Evolutionary conservation across 2,888 invertebrate species (phyloP), one percentile per base, ranked within the genome.

Genomic region (Nomada lathburiana): DNA sequence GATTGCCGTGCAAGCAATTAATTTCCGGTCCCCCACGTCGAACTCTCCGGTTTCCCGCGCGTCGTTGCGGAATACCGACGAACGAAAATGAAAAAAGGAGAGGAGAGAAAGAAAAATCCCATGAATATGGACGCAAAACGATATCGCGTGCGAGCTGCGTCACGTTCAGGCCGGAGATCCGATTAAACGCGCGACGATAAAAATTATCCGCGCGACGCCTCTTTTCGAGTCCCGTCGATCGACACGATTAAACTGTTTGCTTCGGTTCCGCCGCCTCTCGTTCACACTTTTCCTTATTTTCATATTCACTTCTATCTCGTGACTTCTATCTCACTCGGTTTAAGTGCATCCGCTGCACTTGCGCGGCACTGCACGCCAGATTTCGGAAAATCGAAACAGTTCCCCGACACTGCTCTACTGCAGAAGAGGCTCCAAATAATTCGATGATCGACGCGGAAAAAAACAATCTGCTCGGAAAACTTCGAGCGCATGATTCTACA

Each of bases 1-100:
- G 69, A 86, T 86, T 63, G 80, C 81, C 72, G 64, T 65, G 76
- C 78, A 60, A 78, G 86, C 86, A 65, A 81, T 86, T 82, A 71
- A 76, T 84, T 81, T 76, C 80, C 80, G 67, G 67, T 53, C 52
- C 52, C 71, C n/a, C 5, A 44, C 62, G 64, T 36, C 36, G 50
- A 16, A 73, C 64, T 84, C 81, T 79, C 81, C 68, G 62, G 55
- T 84, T 81, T 81, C 81, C 69, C 70, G 59, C 69, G 74, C 71
- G 52, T 57, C 52, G 53, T 69, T 53, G 67, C 65, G 53, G 69
- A 72, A 68, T 68, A 29, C 55, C 29, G 55, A 67, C 70, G 26
- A 36, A 10, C 13, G 2, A 23, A 2, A 20, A 9, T 10, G n/a
- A 11, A 2, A 23, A 2, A 7, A 20, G 65, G 9, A 11, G 7